These are phyloP conservation scores for Trichacis sp. DNA, from an alignment of 2,888 invertebrate species.

Conservation along the genomic window DNA sequence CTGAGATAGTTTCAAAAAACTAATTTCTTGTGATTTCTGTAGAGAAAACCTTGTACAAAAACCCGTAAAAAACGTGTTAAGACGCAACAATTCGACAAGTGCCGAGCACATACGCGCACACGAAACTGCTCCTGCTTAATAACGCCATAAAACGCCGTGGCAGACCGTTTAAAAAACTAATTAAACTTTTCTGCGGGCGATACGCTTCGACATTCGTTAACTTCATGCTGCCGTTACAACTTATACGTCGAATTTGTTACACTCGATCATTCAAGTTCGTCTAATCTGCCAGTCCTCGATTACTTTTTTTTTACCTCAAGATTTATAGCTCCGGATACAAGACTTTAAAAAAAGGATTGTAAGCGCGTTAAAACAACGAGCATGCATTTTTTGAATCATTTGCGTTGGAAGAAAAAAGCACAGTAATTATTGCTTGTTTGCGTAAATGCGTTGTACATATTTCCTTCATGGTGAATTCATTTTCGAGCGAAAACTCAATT, in stretches of 20 bases:
- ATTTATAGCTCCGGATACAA: neutral
- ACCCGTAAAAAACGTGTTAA: slow-evolving; percentile 42
- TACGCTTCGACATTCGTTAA: slow-evolving; percentile 45
- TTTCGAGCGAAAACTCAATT: too few relatives aligned
- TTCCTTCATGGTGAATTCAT: too few relatives aligned
- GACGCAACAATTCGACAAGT: slow-evolving; percentile 40
- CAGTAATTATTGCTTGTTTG: too few relatives aligned
- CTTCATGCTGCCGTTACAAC: slow-evolving; percentile 38
- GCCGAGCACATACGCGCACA: slow-evolving; percentile 39
- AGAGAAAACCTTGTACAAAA: too few relatives aligned
- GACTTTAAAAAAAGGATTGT: neutral
- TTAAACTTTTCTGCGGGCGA: slow-evolving; percentile 45
- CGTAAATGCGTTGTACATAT: too few relatives aligned
- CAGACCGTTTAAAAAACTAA: slow-evolving; percentile 45
- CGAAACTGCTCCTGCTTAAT: slow-evolving; percentile 39
- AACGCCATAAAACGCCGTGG: slow-evolving; percentile 44
- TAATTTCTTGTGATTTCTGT: too few relatives aligned
- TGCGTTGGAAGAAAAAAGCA: too few relatives aligned
- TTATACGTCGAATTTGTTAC: slow-evolving; percentile 44
- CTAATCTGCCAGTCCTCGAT: neutral
- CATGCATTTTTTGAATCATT: too few relatives aligned
- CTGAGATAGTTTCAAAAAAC: too few relatives aligned
- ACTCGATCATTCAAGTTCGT: slow-evolving; percentile 39
- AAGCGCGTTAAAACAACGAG: too few relatives aligned
- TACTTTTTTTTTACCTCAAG: neutral